Conservation (phyloP, 2,113 vertebrate genomes). For the Verasper variegatus region DNA sequence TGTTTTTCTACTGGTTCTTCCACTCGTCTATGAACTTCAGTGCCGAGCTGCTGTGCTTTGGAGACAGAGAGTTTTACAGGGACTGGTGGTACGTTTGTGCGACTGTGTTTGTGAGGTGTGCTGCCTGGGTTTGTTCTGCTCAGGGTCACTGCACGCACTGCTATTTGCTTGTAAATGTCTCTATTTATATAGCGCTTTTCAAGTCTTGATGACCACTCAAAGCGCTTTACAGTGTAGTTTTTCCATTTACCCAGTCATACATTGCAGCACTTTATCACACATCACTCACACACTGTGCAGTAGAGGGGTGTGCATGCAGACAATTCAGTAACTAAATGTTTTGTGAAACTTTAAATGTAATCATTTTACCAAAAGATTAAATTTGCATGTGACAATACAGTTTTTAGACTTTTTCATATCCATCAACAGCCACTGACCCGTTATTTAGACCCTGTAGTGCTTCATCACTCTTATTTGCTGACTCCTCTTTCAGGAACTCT, state of each 20-base stretch:
- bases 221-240: too few species aligned
- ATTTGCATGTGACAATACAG: background rate
- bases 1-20: constrained; percentile 96
- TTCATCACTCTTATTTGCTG: constrained; percentile 23
- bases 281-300: background rate
- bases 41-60: constrained; percentile 90
- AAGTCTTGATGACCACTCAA: too few species aligned
- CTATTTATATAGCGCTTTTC: too few species aligned
- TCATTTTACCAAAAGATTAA: background rate
- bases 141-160: background rate
- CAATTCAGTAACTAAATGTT: background rate
- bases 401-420: background rate
- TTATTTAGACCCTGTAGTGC: constrained; percentile 31
- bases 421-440: constrained; percentile 3
- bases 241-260: too few species aligned
- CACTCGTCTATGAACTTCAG: constrained; percentile 91
- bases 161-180: background rate
- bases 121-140: background rate
- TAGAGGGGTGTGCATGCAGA: background rate
- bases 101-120: background rate
- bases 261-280: too few species aligned
- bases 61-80: constrained; percentile 93
- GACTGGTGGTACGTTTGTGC: constrained; percentile 90
- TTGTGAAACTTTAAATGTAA: background rate
- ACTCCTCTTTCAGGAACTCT: constrained; percentile 85